Evolutionary conservation across 2,888 invertebrate genomes (phyloP), one percentile per base, ranked within the genome.

Genomic region (Dioctria rufipes): DNA sequence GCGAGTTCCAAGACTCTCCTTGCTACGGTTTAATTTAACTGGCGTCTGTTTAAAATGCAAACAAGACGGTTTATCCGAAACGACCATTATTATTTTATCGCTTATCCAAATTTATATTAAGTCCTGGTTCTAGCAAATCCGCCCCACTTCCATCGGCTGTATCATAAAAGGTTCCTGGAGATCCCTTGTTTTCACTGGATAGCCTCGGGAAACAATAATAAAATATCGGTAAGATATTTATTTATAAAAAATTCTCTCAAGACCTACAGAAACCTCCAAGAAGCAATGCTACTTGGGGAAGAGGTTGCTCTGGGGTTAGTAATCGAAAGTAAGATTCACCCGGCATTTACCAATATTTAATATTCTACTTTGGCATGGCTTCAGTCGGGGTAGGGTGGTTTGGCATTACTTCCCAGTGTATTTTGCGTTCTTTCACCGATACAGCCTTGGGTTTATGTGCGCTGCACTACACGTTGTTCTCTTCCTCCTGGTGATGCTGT

Each of bases 21-120:
- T 54, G 42, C n/a, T 73, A 81, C 43, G 60, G 78, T 81, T 80
- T 80, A 81, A 82, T 82, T 81, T 82, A 63, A 78, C 80, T 71
- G 71, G 81, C 78, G 69, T 82, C 81, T 81, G 81, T 82, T 82
- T 82, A 82, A 82, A 82, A 82, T 82, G 81, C 81, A 82, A 82
- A 81, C 82, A 82, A 82, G 77, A 82, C 80, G 81, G 82, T 82
- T 82, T 82, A 82, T 82, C 82, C 80, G 80, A 81, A 82, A 82
- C 82, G 80, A 82, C 82, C 82, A 82, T 82, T 82, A 81, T 81
- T 82, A 81, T 82, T 82, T 82, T 82, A 82, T 82, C 82, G 82
- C 82, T 82, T 82, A 81, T 82, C 77, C 81, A 82, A 82, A 82
- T 82, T 82, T 82, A 80, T 80, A 82, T 81, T 82, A 81, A 82